A percentile compares a stretch with the other conserved stretches of the same genome.
phyloP scores from a whole-genome alignment of 2,888 invertebrate genomes.

The Callinectes sapidus region DNA sequence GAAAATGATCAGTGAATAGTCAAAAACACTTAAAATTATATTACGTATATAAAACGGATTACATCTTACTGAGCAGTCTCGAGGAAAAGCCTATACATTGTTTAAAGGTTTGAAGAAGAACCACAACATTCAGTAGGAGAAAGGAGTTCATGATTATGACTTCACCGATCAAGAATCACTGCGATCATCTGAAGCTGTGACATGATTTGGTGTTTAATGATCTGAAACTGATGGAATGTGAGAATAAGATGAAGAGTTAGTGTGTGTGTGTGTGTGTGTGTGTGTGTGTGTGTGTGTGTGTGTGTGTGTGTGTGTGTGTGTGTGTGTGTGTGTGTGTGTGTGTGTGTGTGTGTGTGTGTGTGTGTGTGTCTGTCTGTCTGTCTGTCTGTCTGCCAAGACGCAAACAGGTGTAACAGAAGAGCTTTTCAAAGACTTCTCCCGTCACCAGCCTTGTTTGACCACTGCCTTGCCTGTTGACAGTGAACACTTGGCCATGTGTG shows the following conservation, averaged over 20 bases:
- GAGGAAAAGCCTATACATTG: too few relatives aligned
- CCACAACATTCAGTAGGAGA: too few relatives aligned
- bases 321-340: too few relatives aligned
- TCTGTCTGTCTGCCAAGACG: not conserved
- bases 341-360: not conserved
- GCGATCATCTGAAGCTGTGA: not conserved
- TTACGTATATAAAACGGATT: too few relatives aligned
- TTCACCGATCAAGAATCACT: not conserved
- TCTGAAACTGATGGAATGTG: not conserved
- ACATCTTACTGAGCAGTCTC: too few relatives aligned
- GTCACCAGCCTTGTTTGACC: not conserved
- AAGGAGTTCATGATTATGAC: too few relatives aligned
- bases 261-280: too few relatives aligned
- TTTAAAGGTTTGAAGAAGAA: too few relatives aligned
- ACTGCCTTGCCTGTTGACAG: not conserved
- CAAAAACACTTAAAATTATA: too few relatives aligned
- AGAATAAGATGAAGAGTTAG: not conserved
- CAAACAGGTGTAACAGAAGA: not conserved
- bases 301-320: too few relatives aligned
- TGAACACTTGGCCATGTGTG: not conserved
- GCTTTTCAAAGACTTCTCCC: not conserved
- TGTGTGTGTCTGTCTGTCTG: not conserved
- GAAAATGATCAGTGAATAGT: too few relatives aligned
- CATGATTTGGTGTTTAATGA: not conserved
- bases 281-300: too few relatives aligned